These are phyloP conservation scores for Cyaniris semiargus DNA, from an alignment of 2,888 invertebrate species.

Conservation along the genomic window DNA sequence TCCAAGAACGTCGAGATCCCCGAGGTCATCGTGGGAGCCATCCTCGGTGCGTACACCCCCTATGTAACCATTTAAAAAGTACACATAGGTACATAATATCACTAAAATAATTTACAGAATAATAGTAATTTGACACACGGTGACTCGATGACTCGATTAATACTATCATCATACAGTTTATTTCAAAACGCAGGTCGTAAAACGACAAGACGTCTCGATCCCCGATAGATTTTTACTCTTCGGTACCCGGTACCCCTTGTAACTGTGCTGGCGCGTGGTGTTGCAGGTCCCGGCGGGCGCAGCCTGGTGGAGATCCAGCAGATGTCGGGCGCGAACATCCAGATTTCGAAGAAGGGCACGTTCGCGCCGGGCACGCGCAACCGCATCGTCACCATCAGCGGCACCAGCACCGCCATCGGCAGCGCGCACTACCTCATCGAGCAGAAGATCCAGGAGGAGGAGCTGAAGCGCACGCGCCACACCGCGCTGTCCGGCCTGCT, in stretches of 20 bases:
- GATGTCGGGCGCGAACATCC: conserved; percentile 97
- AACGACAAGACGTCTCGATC: no score
- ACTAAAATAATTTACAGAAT: no score
- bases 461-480: conserved; percentile 95
- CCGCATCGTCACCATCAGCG: conserved; percentile 97
- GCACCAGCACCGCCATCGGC: conserved; percentile 92
- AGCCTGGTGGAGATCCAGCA: conserved; percentile 98
- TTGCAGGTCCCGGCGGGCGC: conserved; percentile 93
- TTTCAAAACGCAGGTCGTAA: no score
- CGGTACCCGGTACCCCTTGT: neutral
- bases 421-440: conserved; percentile 97
- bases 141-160: no score
- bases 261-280: neutral
- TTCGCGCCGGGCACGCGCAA: conserved; percentile 98
- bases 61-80: no score
- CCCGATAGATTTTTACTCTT: no score
- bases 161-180: no score
- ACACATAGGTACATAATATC: no score
- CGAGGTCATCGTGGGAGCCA: conserved; percentile 97
- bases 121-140: no score
- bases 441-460: conserved; percentile 97
- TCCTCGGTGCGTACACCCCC: conserved; percentile 86
- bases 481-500: conserved; percentile 87
- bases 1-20: conserved; percentile 96
- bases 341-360: conserved; percentile 98